Conservation (phyloP, 2,797 vertebrate species). For the Gymnopithys bicolor region DNA sequence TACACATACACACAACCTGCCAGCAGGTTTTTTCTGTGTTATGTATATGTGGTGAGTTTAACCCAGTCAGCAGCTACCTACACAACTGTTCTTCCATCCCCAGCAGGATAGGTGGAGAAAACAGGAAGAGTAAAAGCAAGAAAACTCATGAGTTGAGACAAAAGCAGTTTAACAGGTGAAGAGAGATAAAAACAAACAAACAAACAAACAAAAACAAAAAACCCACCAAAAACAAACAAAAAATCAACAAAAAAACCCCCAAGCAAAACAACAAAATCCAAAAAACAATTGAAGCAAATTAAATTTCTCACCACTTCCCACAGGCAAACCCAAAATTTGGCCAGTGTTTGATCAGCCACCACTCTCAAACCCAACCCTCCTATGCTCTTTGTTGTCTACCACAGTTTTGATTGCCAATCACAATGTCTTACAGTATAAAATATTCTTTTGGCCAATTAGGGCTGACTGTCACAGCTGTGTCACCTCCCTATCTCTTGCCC, state of each 20-base stretch:
- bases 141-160: fast-evolving
- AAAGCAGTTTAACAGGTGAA: background rate
- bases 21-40: background rate
- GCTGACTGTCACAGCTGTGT: background rate
- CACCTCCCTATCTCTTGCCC: background rate
- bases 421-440: background rate
- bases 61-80: background rate
- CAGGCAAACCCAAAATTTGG: background rate
- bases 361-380: background rate
- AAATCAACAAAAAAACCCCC: background rate
- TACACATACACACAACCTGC: fast-evolving
- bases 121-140: background rate
- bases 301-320: background rate
- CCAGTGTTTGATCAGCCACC: background rate
- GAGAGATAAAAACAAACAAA: background rate
- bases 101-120: background rate
- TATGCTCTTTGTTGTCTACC: background rate
- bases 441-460: background rate
- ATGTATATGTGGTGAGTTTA: fast-evolving
- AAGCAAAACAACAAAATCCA: background rate
- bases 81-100: background rate
- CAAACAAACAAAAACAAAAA: background rate
- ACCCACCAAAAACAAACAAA: background rate
- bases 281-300: background rate
- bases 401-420: background rate